Percentiles rank a stretch among this genome's conserved stretches.
phyloP scores from a whole-genome alignment of 2,113 vertebrate genomes.

The Pelecanus crispus region DNA sequence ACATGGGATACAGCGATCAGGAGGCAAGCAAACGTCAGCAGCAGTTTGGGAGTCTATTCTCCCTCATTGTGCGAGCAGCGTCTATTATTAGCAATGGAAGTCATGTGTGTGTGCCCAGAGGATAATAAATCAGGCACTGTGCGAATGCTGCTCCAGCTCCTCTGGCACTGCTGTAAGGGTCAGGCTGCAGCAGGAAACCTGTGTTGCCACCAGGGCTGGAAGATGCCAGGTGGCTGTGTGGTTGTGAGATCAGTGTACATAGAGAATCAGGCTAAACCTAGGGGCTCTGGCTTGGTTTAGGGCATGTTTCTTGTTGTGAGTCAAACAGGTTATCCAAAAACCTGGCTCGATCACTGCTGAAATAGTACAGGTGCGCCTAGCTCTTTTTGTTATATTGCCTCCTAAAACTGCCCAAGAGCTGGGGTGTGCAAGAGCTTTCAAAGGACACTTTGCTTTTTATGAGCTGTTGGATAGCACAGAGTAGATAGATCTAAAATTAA shows the following conservation, averaged over 20 bases:
- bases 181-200: background rate
- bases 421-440: background rate
- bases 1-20: background rate
- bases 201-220: background rate
- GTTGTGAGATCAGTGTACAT: background rate
- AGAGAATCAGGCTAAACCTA: background rate
- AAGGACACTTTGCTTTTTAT: constrained; percentile 28
- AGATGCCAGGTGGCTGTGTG: background rate
- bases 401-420: background rate
- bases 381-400: background rate
- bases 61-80: background rate
- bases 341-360: background rate
- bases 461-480: background rate
- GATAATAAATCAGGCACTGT: background rate
- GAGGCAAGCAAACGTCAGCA: background rate
- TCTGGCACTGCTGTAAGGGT: background rate
- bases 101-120: background rate
- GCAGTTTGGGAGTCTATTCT: background rate
- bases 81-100: background rate
- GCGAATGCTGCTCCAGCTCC: background rate
- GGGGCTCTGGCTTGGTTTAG: background rate
- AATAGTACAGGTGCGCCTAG: background rate
- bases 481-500: constrained; percentile 23
- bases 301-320: background rate
- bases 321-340: background rate